Base-by-base conservation (phyloP, 2,888 invertebrate species). In the Tipula helvola region DNA sequence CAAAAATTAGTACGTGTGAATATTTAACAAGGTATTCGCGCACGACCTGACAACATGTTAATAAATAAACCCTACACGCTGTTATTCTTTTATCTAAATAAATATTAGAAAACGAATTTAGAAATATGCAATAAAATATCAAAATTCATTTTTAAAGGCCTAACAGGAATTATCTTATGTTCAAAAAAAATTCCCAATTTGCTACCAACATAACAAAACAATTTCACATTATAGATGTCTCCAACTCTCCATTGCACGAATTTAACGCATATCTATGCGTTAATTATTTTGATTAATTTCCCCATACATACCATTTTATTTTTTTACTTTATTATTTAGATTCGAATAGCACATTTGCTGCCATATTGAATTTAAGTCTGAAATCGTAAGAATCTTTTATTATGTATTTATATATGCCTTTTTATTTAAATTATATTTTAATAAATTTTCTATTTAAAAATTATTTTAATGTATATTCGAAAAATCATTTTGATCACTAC, bases 341-440 rank as follows among this genome's bases (percentile, higher is more conserved):
- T 71, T 71, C 71, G 71, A 71, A 71, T 28, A 71, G 71, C 71
- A 71, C 71, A 71, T 71, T 71, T 28, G 71, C 84, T 16, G 84
- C 84, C 84, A 84, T 84, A 84, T 84, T 84, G 36, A 84, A 84
- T 84, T 84, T 41, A 84, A 39, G 84, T 84, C 39, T 84, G 71
- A 84, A 84, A 84, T 84, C 39, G 84, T 84, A 84, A 84, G 84
- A 84, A 84, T 16, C 41, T 84, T 83, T 83, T 71, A 71, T 71
- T 71, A 71, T 71, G 71, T 71, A 71, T 71, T 71, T 71, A 71
- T 71, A 28, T 28, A 28, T 16, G 16, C 10, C 28, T 71, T 28
- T 52, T 52, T 52, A 52, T 71, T 71, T 71, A 71, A 18, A 28
- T 71, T 71, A 71, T 28, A 52, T 52, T 44, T 44, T 52, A 71